Conservation (phyloP, 2,888 invertebrate genomes). For the Alsophila aescularia region DNA sequence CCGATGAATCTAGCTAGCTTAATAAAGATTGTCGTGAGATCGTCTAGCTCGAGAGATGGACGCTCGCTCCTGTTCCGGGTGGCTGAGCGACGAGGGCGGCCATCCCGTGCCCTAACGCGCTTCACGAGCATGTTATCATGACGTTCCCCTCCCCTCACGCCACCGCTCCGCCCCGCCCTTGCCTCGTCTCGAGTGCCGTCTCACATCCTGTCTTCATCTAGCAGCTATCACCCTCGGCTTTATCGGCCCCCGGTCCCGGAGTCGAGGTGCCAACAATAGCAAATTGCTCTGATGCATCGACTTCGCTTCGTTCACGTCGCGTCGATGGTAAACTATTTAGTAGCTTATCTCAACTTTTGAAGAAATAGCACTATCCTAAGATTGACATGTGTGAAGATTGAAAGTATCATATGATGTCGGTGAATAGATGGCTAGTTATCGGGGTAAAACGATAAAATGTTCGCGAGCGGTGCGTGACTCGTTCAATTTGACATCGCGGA, state of each 20-base stretch:
- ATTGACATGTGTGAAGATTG: background rate
- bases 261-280: constrained; percentile 7
- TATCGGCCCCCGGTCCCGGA: background rate
- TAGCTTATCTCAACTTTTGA: constrained; percentile 5
- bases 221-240: background rate
- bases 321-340: constrained; percentile 3
- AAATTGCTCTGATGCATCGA: constrained; percentile 6
- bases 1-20: too few species aligned
- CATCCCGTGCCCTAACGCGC: background rate
- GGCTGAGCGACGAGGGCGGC: too few species aligned
- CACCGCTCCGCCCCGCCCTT: background rate
- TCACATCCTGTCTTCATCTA: background rate
- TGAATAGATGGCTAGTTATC: constrained; percentile 2
- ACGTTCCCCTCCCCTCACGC: background rate
- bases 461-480: constrained; percentile 3
- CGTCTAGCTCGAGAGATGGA: too few species aligned
- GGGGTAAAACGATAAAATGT: constrained; percentile 16
- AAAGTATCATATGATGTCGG: background rate
- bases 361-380: constrained; percentile 2
- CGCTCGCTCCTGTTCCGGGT: too few species aligned
- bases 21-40: too few species aligned
- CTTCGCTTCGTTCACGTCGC: background rate
- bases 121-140: background rate
- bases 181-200: background rate
- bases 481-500: constrained; percentile 20